phyloP scores from a whole-genome alignment of 2,113 vertebrate species.

The Pachycephala philippinensis region DNA sequence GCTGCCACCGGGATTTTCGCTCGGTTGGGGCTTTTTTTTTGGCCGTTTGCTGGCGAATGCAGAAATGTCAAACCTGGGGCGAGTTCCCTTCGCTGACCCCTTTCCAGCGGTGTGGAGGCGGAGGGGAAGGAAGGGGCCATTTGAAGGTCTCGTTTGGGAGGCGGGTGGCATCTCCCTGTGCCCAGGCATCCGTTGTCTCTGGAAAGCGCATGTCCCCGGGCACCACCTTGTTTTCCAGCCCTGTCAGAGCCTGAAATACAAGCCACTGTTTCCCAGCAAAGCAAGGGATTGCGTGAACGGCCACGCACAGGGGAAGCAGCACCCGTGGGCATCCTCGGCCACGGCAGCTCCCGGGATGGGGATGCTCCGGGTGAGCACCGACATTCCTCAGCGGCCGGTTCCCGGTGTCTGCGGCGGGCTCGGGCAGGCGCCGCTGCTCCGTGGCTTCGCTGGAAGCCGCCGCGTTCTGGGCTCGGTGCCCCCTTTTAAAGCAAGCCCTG shows the following conservation, averaged over 20 bases:
- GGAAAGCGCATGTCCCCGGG: rapidly evolving
- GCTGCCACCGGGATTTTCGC: neutral
- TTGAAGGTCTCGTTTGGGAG: rapidly evolving
- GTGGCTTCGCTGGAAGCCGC: neutral
- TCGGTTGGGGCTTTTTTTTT: neutral
- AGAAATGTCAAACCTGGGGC: slow-evolving; percentile 17
- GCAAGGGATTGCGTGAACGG: neutral
- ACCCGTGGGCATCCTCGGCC: neutral
- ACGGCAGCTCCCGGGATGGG: neutral
- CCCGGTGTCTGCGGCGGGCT: neutral
- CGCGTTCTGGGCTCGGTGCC: slow-evolving; percentile 1
- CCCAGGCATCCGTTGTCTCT: neutral
- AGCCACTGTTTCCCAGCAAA: neutral
- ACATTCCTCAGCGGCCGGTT: neutral
- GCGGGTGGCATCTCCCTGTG: neutral
- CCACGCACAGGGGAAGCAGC: neutral
- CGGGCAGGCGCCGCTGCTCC: neutral
- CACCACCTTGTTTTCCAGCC: neutral
- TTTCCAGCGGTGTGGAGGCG: neutral
- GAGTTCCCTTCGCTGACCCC: neutral
- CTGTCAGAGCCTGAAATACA: neutral
- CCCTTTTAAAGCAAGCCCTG: slow-evolving; percentile 37
- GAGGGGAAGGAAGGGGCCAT: neutral
- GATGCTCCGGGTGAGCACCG: neutral
- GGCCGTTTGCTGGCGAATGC: neutral